Evolutionary conservation across 1,140 invertebrate genomes (phyloP).

Genomic region (Sycophila sp.): DNA sequence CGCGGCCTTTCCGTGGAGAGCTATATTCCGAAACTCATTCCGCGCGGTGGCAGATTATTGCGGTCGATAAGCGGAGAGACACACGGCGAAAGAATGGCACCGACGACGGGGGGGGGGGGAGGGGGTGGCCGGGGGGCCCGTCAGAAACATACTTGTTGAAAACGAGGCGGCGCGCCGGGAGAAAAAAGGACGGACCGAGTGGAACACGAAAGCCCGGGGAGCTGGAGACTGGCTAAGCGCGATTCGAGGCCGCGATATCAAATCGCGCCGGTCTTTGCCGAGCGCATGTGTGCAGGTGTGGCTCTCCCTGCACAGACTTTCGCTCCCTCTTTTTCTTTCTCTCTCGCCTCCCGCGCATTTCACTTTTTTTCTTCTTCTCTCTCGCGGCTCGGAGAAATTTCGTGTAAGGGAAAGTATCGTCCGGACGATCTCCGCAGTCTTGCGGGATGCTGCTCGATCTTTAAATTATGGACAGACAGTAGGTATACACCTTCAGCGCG

Average conservation of each 20-base stretch:
- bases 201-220: not conserved
- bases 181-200: not conserved
- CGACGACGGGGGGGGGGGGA: not conserved
- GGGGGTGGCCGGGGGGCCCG: not conserved
- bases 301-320: too few relatives aligned
- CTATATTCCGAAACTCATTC: conserved; percentile 34
- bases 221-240: not conserved
- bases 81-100: not conserved
- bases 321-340: not conserved
- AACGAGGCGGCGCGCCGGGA: conserved; percentile 14
- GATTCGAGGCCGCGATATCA: conserved; percentile 30
- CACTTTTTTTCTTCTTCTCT: not conserved
- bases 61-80: conserved; percentile 23
- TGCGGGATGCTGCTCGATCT: not conserved
- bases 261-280: not conserved
- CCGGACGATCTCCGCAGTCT: too few relatives aligned
- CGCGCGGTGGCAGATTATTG: conserved; percentile 37
- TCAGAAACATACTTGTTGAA: conserved; percentile 36
- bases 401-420: too few relatives aligned
- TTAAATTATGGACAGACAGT: not conserved
- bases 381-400: not conserved
- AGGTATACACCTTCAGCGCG: too few relatives aligned
- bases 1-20: conserved; percentile 25
- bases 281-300: too few relatives aligned
- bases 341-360: not conserved